Evolutionary conservation across 2,888 invertebrate genomes (phyloP), one percentile per base, ranked within the genome.

Genomic region (Odontomyia ornata): DNA sequence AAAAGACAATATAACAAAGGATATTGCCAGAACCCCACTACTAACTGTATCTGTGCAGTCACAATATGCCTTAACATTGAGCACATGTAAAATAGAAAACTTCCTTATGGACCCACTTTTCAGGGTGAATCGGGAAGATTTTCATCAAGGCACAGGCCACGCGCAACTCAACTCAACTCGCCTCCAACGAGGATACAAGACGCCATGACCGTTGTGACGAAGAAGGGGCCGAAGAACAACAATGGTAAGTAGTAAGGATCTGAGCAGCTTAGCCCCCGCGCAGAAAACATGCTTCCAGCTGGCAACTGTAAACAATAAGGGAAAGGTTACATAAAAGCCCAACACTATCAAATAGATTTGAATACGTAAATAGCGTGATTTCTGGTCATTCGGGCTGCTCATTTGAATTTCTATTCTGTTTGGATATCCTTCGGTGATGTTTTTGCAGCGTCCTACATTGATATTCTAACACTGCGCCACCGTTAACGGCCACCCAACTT

Each of bases 321-420:
- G 64, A 13, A 25, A 23, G 71, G 71, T 52, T 71, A 47, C n/a
- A n/a, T 47, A 25, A 71, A 71, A 71, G 71, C 71, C 52, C n/a
- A 71, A 52, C 47, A 71, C 71, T 25, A 47, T 47, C 71, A 71
- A 73, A 73, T 57, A 60, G 73, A 73, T 73, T 73, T 73, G 73
- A 73, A 73, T 73, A 73, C 73, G 73, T 57, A 73, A 75, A 75
- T 77, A 69, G 77, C 77, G 77, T 77, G 75, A 77, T 77, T 77
- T 77, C 57, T 67, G 62, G 43, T 60, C 72, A 77, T 77, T 69
- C n/a, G 28, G 60, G 73, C 52, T 47, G 67, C 75, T 77, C 60
- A 77, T 77, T 77, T 77, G 77, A 77, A 77, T 77, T 77, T 73
- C 73, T n/a, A 47, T 47, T 71, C 27, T 52, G 47, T 52, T 71